A percentile compares a stretch with the other conserved stretches of the same genome.
These are phyloP conservation scores for Drosophila chauvacae DNA, from an alignment of 1,140 invertebrate genomes.

Conservation along the genomic window DNA sequence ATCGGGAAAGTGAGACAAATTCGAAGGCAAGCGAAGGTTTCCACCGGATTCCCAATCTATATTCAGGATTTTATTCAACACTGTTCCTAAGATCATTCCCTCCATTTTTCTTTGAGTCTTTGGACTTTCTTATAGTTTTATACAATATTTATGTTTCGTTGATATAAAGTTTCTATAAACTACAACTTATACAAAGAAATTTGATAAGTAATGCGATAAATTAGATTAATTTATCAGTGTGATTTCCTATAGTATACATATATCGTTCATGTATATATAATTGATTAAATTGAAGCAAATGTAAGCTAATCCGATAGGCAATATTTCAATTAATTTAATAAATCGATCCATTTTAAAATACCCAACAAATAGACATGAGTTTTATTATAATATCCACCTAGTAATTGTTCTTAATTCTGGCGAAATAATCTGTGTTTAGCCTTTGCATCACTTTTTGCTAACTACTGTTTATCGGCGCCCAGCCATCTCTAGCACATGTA, in stretches of 20 bases:
- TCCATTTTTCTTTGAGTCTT: too few relatives aligned
- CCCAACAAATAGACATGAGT: background rate
- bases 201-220: background rate
- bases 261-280: too few relatives aligned
- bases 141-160: background rate
- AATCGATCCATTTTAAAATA: background rate
- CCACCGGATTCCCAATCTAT: too few relatives aligned
- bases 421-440: background rate
- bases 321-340: background rate
- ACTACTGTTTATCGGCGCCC: background rate
- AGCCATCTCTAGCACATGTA: slow-evolving; percentile 36
- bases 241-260: too few relatives aligned
- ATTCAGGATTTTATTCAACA: background rate
- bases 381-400: background rate
- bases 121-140: too few relatives aligned
- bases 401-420: background rate
- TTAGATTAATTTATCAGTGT: background rate
- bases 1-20: slow-evolving; percentile 16
- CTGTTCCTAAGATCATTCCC: background rate
- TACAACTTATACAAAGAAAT: background rate
- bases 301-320: background rate
- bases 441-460: background rate
- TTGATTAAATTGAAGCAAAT: too few relatives aligned
- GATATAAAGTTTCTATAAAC: background rate
- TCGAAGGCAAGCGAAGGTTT: background rate